Percentiles rank a stretch among this genome's conserved stretches.
Evolutionary conservation across 2,113 vertebrate species (phyloP).

Genomic region (Aramus guarauna): DNA sequence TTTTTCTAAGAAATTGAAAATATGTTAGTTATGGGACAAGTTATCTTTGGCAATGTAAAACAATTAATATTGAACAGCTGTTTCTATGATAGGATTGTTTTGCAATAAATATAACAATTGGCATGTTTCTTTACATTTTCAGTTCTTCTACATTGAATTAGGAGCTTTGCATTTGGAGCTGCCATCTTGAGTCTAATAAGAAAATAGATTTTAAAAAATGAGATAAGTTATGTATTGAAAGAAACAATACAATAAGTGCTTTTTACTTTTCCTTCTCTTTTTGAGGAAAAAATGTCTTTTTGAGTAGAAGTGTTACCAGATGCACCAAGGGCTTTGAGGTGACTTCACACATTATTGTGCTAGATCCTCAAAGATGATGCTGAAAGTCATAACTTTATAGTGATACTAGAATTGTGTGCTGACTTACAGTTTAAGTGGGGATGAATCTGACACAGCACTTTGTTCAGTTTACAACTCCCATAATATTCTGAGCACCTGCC

Average conservation of each 20-base stretch:
- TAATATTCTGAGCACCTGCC: not conserved
- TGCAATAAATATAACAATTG: not conserved
- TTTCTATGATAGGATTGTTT: not conserved
- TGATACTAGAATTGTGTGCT: not conserved
- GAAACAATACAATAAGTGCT: not conserved
- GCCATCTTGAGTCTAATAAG: not conserved
- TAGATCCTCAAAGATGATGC: not conserved
- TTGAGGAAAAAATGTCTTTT: not conserved
- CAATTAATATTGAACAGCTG: slow-evolving; percentile 13
- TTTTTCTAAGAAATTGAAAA: slow-evolving; percentile 47
- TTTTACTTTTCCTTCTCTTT: not conserved
- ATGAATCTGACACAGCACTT: not conserved
- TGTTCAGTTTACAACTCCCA: not conserved
- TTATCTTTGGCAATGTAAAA: not conserved
- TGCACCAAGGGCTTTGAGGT: not conserved
- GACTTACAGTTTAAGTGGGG: not conserved
- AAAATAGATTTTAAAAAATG: not conserved
- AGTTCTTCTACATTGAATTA: not conserved
- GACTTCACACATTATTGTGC: not conserved
- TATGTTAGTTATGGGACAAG: slow-evolving; percentile 4
- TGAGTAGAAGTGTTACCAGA: not conserved
- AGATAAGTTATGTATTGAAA: not conserved
- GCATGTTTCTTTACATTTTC: not conserved
- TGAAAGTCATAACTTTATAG: not conserved
- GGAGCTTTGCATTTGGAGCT: not conserved